These are phyloP conservation scores for Spheniscus humboldti DNA, from an alignment of 2,797 vertebrate genomes.

Conservation along the genomic window DNA sequence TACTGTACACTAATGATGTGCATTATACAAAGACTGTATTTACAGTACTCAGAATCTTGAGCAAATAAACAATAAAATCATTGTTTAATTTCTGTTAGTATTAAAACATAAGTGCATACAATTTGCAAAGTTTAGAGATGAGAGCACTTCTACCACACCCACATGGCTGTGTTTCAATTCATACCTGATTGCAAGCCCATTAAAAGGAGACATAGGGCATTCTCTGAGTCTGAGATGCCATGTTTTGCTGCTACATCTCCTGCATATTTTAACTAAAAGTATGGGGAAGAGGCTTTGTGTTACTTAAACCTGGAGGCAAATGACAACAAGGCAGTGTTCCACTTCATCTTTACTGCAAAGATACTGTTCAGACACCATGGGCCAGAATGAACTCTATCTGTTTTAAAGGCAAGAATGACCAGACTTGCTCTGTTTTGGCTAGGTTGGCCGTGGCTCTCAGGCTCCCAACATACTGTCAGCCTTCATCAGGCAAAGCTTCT, in stretches of 20 bases:
- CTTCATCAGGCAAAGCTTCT: neutral
- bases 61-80: neutral
- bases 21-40: neutral
- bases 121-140: neutral
- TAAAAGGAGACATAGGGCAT: neutral
- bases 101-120: neutral
- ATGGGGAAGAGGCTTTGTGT: neutral
- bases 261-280: neutral
- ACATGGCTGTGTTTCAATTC: neutral
- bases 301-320: neutral
- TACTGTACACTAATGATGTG: neutral
- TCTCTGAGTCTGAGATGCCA: neutral
- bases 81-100: neutral
- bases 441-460: rapidly evolving
- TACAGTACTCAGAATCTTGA: neutral
- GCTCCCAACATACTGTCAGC: neutral
- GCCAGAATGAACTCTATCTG: neutral
- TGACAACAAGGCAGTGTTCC: neutral
- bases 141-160: neutral
- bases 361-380: rapidly evolving
- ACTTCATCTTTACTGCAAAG: neutral
- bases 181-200: neutral
- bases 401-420: neutral
- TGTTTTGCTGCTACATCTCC: neutral
- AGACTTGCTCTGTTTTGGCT: neutral